Evolutionary conservation across 2,888 invertebrate genomes (phyloP), one percentile per base, ranked within the genome.

Genomic region (Mimas tiliae): DNA sequence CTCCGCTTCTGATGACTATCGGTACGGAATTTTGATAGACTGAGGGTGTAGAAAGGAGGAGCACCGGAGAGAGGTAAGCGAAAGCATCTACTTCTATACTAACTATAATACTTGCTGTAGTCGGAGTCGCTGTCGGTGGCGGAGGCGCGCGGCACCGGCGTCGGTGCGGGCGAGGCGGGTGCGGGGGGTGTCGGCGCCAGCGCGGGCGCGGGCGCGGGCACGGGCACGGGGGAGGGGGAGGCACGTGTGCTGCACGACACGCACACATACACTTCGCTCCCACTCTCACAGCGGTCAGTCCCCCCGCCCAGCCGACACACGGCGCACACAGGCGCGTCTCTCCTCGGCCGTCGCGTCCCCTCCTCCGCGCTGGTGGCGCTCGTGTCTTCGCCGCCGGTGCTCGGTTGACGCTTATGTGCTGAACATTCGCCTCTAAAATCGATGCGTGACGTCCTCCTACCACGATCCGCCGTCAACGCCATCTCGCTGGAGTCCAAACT

Each of bases 401-500:
- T 86, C 27, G 80, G 83, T 50, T 81, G 81, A 8, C 83, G 73
- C 63, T 82, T 83, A 66, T 83, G 81, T 48, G 78, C 80, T 4
- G 83, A 79, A 45, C 79, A 33, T 69, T 82, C 69, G 27, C 33
- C 33, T 16, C 11, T 62, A 7, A 45, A 51, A 0, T 67, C 67
- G 47, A 42, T 9, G 14, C 64, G 42, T 0, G 62, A 19, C 9
- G 45, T 16, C 45, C 64, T 55, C 45, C 67, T 67, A 14, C 47
- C 53, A 27, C 68, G 71, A 51, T 67, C 74, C 38, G 69, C 52
- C 34, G 65, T 66, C 12, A 95, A 94, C 62, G 96, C 94, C 75
- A 97, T 94, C 82, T 97, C 97, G 77, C 97, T 97, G 0, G 97
- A 98, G 83, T 98, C 98, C 51, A 98, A 91, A 78, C 97, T 98